phyloP scores from a whole-genome alignment of 2,888 invertebrate genomes.

The Dinocampus coccinellae region DNA sequence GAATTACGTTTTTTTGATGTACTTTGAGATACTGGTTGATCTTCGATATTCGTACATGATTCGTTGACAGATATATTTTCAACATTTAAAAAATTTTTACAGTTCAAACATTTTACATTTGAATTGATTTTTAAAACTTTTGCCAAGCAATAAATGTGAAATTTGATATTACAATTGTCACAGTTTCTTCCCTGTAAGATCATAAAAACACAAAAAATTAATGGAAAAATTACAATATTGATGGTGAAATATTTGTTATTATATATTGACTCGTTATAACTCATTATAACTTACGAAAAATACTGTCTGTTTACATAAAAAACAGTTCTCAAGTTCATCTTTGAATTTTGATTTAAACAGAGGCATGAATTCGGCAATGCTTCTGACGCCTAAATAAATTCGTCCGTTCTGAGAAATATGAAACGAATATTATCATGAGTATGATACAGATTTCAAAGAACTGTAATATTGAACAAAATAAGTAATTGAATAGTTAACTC shows the following conservation, averaged over 20 bases:
- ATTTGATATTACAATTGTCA: slow-evolving; percentile 42
- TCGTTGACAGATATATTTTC: background rate
- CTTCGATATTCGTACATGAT: background rate
- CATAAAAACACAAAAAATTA: too few species aligned
- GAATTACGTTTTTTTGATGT: too few species aligned
- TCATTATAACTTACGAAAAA: slow-evolving; percentile 63
- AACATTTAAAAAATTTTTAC: slow-evolving; percentile 32
- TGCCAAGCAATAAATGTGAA: slow-evolving; percentile 54
- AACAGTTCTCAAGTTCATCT: slow-evolving; percentile 53
- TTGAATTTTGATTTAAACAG: slow-evolving; percentile 60
- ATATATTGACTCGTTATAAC: too few species aligned
- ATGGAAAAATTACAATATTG: too few species aligned
- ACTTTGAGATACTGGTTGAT: background rate
- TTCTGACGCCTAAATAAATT: slow-evolving; percentile 62
- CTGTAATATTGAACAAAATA: slow-evolving; percentile 1
- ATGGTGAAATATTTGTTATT: too few species aligned
- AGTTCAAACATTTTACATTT: slow-evolving; percentile 51
- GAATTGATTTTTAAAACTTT: slow-evolving; percentile 42
- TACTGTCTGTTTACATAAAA: slow-evolving; percentile 57
- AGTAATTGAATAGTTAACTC: background rate
- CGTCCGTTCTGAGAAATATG: slow-evolving; percentile 53
- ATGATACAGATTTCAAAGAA: background rate
- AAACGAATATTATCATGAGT: slow-evolving; percentile 2
- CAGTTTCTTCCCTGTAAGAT: slow-evolving; percentile 52
- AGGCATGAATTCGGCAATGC: slow-evolving; percentile 59